Percentiles rank a stretch among this genome's conserved stretches.
Evolutionary conservation across 92 coral and sea anemone species (phyloP).

Genomic region (Isaurus tuberculatus): DNA sequence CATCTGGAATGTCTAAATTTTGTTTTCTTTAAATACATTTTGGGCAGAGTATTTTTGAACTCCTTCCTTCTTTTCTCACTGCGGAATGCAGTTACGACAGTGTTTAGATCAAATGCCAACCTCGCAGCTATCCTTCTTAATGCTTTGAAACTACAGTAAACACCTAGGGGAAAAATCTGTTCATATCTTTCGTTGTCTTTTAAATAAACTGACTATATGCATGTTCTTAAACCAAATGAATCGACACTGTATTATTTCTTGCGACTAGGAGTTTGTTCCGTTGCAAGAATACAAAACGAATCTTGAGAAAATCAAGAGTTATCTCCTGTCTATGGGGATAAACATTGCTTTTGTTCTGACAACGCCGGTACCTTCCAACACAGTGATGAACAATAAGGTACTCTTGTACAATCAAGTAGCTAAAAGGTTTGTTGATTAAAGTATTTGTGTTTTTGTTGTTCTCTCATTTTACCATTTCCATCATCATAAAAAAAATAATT

Average conservation of each 20-base stretch:
- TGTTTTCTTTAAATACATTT: no score
- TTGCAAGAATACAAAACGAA: constrained; percentile 59
- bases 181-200: not conserved
- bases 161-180: not conserved
- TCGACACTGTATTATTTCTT: not conserved
- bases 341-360: constrained; percentile 72
- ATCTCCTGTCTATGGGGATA: constrained; percentile 67
- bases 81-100: no score
- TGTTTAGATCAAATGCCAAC: no score
- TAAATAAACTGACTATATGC: not conserved
- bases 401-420: constrained; percentile 77
- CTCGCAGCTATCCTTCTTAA: no score
- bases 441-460: not conserved
- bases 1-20: no score
- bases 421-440: constrained; percentile 29
- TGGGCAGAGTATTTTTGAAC: no score
- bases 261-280: constrained; percentile 68
- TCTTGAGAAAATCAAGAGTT: constrained; percentile 61
- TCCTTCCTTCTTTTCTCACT: no score
- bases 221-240: not conserved
- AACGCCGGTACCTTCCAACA: constrained; percentile 81
- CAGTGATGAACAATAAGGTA: constrained; percentile 59
- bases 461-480: not conserved
- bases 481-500: no score
- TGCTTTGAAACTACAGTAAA: no score